Evolutionary conservation across 2,797 vertebrate species (phyloP).

Genomic region (Tauraco hartlaubi): DNA sequence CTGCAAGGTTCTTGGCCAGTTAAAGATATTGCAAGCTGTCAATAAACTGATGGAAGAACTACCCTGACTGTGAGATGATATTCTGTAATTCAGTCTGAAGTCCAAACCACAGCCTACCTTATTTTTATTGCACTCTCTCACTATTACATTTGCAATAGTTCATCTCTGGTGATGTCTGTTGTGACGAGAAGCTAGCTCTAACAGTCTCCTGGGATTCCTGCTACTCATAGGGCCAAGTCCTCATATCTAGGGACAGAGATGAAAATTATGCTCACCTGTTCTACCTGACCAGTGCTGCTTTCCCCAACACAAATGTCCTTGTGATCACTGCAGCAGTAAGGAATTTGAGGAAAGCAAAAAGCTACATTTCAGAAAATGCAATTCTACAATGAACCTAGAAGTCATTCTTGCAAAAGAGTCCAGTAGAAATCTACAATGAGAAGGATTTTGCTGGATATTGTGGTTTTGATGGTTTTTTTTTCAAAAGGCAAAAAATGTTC

Average conservation of each 20-base stretch:
- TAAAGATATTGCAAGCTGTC: neutral
- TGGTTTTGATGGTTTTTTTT: neutral
- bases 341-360: neutral
- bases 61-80: neutral
- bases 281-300: neutral
- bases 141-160: neutral
- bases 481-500: neutral
- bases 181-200: neutral
- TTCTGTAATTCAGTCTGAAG: neutral
- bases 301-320: neutral
- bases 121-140: neutral
- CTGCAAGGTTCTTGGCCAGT: neutral
- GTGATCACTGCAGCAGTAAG: neutral
- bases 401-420: neutral
- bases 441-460: neutral
- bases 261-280: neutral
- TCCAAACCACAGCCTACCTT: neutral
- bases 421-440: neutral
- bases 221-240: neutral
- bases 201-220: neutral
- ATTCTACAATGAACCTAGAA: neutral
- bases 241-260: neutral
- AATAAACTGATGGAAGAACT: neutral
- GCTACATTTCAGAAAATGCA: neutral
- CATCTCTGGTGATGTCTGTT: neutral